phyloP scores from a whole-genome alignment of 2,113 vertebrate species.

The Tragelaphus imberbis region DNA sequence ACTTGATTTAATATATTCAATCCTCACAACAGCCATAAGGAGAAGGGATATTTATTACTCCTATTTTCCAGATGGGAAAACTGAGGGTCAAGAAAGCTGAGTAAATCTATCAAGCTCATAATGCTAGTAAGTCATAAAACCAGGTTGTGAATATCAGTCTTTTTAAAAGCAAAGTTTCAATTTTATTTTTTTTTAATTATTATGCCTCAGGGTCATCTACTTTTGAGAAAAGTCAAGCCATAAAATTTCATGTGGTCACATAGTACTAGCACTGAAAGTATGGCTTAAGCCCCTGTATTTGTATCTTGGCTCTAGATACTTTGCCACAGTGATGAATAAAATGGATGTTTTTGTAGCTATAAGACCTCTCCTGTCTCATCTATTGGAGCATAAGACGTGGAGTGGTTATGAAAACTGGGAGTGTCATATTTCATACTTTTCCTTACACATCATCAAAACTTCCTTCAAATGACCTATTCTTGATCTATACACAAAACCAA shows the following conservation, averaged over 20 bases:
- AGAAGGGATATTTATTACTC: background rate
- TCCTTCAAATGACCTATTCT: background rate
- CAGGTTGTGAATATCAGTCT: background rate
- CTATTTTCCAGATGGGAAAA: background rate
- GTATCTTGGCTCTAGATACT: background rate
- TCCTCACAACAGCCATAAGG: background rate
- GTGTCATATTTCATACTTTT: background rate
- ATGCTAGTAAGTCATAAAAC: background rate
- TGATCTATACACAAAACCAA: background rate
- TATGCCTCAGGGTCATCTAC: background rate
- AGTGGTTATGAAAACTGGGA: background rate
- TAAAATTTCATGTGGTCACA: background rate
- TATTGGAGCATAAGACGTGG: background rate
- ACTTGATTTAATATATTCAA: background rate
- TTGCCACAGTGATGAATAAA: background rate
- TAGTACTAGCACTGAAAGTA: background rate
- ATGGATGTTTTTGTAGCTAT: background rate
- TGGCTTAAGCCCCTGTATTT: background rate
- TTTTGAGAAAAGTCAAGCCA: background rate
- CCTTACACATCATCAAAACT: background rate
- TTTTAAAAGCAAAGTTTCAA: background rate
- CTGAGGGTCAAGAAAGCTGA: background rate
- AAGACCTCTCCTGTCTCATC: background rate
- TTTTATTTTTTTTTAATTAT: background rate
- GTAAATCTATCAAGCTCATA: background rate